phyloP scores from a whole-genome alignment of 2,888 invertebrate species.

The Philopedon plagiatum region DNA sequence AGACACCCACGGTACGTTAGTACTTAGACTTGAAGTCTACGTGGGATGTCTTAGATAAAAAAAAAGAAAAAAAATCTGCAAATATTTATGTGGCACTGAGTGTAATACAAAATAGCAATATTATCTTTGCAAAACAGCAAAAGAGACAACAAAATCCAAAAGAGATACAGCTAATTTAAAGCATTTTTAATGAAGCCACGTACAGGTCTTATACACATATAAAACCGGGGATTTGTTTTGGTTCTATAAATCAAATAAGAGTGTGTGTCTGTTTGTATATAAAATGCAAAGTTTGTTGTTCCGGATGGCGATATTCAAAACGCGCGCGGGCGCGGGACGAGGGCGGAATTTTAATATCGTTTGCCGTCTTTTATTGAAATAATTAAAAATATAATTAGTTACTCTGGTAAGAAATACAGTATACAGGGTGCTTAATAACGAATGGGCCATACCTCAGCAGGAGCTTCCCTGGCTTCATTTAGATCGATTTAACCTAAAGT shows the following conservation, averaged over 20 bases:
- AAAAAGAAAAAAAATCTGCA: too few species aligned
- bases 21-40: too few species aligned
- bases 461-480: too few species aligned
- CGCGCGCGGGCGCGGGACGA: conserved; percentile 56
- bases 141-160: conserved; percentile 9
- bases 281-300: conserved; percentile 60
- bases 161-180: conserved; percentile 50
- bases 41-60: too few species aligned
- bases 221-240: conserved; percentile 55
- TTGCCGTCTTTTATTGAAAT: background rate
- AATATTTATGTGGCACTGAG: too few species aligned
- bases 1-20: too few species aligned
- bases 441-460: too few species aligned
- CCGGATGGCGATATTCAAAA: conserved; percentile 66
- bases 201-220: conserved; percentile 42
- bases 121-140: background rate
- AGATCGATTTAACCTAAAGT: too few species aligned
- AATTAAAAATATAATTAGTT: conserved; percentile 10
- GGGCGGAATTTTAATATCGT: conserved; percentile 66
- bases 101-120: too few species aligned
- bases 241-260: conserved; percentile 68
- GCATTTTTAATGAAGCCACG: conserved; percentile 56
- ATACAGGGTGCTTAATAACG: too few species aligned
- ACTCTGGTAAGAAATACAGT: too few species aligned
- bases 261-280: conserved; percentile 61